Evolutionary conservation across 2,797 vertebrate species (phyloP).

Genomic region (Takifugu ocellatus): DNA sequence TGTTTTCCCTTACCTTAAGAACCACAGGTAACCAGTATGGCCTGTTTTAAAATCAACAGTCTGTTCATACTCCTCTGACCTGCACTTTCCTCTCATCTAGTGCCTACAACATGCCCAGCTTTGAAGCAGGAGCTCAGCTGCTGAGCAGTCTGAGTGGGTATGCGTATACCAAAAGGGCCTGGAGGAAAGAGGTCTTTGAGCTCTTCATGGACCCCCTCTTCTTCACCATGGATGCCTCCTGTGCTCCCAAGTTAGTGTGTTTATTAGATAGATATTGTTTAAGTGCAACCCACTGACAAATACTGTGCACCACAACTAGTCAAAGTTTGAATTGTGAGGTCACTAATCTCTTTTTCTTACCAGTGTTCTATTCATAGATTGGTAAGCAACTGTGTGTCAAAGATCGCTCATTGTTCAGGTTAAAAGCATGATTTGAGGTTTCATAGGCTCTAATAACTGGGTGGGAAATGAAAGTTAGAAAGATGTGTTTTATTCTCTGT

Average conservation of each 20-base stretch:
- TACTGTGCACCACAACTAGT: too few species aligned
- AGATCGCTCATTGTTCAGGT: too few species aligned
- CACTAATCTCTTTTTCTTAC: too few species aligned
- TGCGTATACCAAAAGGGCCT: constrained; percentile 93
- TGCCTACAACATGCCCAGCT: constrained; percentile 93
- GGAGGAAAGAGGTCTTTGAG: constrained; percentile 95
- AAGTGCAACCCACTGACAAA: neutral
- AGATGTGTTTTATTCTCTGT: too few species aligned
- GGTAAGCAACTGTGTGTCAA: too few species aligned
- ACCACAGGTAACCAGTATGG: constrained; percentile 83
- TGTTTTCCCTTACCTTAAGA: constrained; percentile 94
- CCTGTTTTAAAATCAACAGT: neutral
- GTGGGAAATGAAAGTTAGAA: too few species aligned
- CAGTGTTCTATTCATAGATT: too few species aligned
- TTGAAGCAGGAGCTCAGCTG: constrained; percentile 88
- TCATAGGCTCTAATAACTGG: too few species aligned
- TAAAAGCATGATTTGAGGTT: too few species aligned
- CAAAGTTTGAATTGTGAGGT: too few species aligned
- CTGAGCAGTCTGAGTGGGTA: constrained; percentile 94
- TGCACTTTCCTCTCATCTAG: constrained; percentile 60
- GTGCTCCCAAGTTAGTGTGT: constrained; percentile 82
- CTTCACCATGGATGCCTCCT: constrained; percentile 93
- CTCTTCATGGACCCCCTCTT: constrained; percentile 96
- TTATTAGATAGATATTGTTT: neutral
- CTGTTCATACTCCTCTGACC: neutral